Percentiles rank a stretch among this genome's conserved stretches.
Evolutionary conservation across 1,140 invertebrate species (phyloP).

Genomic region (Drosophila ananassae): DNA sequence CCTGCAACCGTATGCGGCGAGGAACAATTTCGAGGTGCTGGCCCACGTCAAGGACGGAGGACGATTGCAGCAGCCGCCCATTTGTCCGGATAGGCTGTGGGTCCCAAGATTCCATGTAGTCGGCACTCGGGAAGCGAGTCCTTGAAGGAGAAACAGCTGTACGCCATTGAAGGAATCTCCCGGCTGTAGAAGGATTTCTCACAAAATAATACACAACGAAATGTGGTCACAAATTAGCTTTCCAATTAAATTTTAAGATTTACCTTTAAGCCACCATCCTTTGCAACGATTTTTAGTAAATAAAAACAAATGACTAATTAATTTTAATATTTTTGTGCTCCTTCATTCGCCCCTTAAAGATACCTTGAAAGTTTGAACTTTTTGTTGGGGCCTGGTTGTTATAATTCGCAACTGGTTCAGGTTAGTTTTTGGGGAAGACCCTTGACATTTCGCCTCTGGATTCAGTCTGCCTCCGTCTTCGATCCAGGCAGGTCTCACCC

Average conservation of each 20-base stretch:
- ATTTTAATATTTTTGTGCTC: too few relatives aligned
- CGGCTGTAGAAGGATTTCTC: conserved; percentile 42
- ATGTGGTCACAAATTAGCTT: background rate
- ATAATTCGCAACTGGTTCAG: too few relatives aligned
- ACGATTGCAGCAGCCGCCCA: conserved; percentile 90
- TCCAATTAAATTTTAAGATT: background rate
- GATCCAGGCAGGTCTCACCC: too few relatives aligned
- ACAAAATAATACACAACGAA: background rate
- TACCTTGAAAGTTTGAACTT: conserved; percentile 17
- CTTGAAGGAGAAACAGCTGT: conserved; percentile 39
- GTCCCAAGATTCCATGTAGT: conserved; percentile 57
- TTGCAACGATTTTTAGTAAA: too few relatives aligned
- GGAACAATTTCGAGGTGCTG: conserved; percentile 95
- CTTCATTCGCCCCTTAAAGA: too few relatives aligned
- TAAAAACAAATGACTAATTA: too few relatives aligned
- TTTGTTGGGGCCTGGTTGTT: background rate
- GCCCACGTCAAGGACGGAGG: conserved; percentile 94
- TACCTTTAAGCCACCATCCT: background rate
- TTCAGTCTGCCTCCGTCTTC: too few relatives aligned
- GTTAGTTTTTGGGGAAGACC: too few relatives aligned
- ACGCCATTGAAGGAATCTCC: conserved; percentile 72
- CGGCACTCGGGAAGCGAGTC: background rate
- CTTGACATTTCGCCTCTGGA: too few relatives aligned
- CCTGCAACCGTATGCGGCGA: conserved; percentile 97
- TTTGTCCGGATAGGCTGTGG: conserved; percentile 93